Evolutionary conservation across 2,797 vertebrate genomes (phyloP), one percentile per base, ranked within the genome.

Genomic region (Sciurus vulgaris): DNA sequence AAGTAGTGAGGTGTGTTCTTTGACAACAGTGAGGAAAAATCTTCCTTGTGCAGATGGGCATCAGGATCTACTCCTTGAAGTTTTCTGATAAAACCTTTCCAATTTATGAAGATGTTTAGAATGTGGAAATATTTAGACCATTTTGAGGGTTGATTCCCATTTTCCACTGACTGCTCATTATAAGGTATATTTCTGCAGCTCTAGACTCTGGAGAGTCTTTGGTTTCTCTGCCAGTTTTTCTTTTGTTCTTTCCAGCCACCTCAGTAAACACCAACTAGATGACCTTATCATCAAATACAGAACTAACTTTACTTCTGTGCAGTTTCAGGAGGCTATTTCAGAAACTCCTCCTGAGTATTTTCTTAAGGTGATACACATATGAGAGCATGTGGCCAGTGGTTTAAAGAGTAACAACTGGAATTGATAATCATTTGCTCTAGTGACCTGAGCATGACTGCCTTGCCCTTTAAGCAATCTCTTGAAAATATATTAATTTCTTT

Each of bases 211-310:
- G 67, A 81, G 51, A 65, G 59, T n/a, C 49, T 82, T 65, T 33
- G 9, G 51, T 79, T 76, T 85, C 51, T 81, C 78, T 85, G 41
- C 38, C 14, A 41, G 14, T 81, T 85, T 79, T 86, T 85, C 18
- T 89, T 85, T 47, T 51, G 22, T 70, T 5, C 54, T 94, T 88
- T 92, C 28, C 10, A 51, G 86, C 78, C 38, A 22, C 63, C 79
- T 69, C 72, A 56, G 0, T 89, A 93, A 82, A 92, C 61, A 77
- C n/a, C 47, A 93, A 20, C 56, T 17, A 47, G 63, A 44, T 91
- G 51, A 20, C 88, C 59, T 59, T 94, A 87, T 79, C 78, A 83
- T 92, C 61, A 94, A 44, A 38, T 72, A 77, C 10, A 88, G 47
- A 59, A 20, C 65, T 67, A 73, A 44, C 7, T 49, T 77, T 24